Percentiles rank a stretch among this genome's conserved stretches.
Evolutionary conservation across 2,797 vertebrate species (phyloP).

Genomic region (Lepilemur septentrionalis): DNA sequence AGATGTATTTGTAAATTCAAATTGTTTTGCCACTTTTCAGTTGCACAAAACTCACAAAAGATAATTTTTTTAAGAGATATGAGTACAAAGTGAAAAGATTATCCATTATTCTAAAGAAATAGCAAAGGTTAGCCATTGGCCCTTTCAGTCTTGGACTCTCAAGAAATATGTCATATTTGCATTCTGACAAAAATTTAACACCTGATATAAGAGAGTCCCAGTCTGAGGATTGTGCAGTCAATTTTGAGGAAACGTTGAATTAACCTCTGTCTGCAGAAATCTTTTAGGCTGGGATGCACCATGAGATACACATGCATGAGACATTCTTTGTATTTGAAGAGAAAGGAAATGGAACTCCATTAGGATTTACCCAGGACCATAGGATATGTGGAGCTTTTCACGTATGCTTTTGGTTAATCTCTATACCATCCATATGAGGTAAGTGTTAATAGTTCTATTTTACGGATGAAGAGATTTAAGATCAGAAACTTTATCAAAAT

Average conservation of each 20-base stretch:
- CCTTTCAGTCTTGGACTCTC: neutral
- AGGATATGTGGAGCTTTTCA: neutral
- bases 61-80: neutral
- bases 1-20: constrained; percentile 25
- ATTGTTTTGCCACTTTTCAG: neutral
- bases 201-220: neutral
- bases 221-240: neutral
- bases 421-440: neutral
- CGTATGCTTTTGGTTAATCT: neutral
- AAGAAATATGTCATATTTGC: neutral
- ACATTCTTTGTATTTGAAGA: neutral
- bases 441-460: neutral
- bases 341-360: neutral
- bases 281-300: neutral
- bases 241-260: neutral
- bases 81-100: neutral
- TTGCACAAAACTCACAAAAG: neutral
- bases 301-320: neutral
- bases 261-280: neutral
- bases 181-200: neutral
- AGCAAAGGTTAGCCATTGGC: neutral
- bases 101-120: neutral
- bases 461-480: neutral
- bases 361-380: neutral
- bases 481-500: neutral